Evolutionary conservation across 2,113 vertebrate genomes (phyloP).

Genomic region (Rhizomys pruinosus): DNA sequence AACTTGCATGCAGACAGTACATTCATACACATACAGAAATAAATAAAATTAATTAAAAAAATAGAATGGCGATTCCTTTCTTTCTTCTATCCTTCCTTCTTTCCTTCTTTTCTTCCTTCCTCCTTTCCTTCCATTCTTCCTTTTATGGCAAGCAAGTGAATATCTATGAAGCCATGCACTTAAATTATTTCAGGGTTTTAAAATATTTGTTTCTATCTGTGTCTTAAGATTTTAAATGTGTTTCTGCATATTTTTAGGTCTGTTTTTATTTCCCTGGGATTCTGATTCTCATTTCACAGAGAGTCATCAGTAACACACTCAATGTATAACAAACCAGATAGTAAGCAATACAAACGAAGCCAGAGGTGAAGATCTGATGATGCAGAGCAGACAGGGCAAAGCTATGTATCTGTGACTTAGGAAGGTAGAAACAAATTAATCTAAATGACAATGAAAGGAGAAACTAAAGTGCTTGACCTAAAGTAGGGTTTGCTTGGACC

Average conservation of each 20-base stretch:
- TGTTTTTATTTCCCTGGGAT: not conserved
- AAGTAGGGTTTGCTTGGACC: not conserved
- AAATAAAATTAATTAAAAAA: too few species aligned
- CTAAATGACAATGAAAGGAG: not conserved
- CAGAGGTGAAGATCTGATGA: not conserved
- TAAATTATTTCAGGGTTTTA: not conserved
- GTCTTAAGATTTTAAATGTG: not conserved
- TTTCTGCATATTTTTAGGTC: not conserved
- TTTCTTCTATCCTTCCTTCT: too few species aligned
- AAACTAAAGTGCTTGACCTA: not conserved
- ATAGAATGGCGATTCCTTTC: too few species aligned
- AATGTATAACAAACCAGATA: not conserved
- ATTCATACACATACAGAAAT: too few species aligned
- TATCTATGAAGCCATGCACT: not conserved
- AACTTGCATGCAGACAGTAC: too few species aligned
- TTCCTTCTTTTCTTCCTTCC: too few species aligned
- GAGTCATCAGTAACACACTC: not conserved
- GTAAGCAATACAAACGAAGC: not conserved
- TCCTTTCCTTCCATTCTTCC: too few species aligned
- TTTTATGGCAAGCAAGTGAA: not conserved
- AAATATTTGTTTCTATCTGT: slow-evolving; percentile 28
- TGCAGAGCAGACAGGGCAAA: not conserved
- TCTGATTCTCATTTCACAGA: not conserved
- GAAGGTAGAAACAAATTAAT: not conserved
- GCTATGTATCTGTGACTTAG: not conserved